These are phyloP conservation scores for Palloptera scutellata DNA, from an alignment of 2,888 invertebrate genomes.

Conservation along the genomic window DNA sequence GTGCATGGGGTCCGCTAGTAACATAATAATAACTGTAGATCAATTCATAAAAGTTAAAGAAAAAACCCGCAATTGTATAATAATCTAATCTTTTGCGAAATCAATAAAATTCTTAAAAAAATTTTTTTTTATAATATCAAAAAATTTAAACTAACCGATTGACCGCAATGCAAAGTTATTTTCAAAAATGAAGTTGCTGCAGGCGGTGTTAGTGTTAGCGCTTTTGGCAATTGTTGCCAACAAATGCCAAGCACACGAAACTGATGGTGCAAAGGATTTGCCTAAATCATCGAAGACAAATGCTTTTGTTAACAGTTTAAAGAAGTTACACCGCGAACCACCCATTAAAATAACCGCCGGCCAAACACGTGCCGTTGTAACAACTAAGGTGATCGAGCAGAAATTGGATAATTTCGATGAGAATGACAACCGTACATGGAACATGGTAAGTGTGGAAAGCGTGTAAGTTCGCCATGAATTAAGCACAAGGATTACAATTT, in stretches of 20 bases:
- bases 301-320: conserved; percentile 43
- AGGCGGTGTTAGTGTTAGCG: conserved; percentile 21
- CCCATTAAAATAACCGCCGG: neutral
- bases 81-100: neutral
- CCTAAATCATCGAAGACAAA: conserved; percentile 10
- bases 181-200: conserved; percentile 43
- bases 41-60: no score
- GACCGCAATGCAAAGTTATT: conserved; percentile 37
- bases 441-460: conserved; percentile 59
- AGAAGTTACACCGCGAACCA: conserved; percentile 36
- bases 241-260: neutral
- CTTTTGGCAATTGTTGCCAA: conserved; percentile 33
- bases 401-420: conserved; percentile 70
- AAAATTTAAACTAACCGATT: neutral
- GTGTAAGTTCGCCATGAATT: neutral
- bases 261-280: conserved; percentile 2
- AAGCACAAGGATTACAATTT: neutral
- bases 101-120: neutral
- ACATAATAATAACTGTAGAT: neutral
- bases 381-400: conserved; percentile 66
- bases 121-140: neutral
- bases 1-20: no score
- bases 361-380: conserved; percentile 7
- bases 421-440: conserved; percentile 67
- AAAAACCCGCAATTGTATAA: no score